Base-by-base conservation (phyloP, 2,888 invertebrate species). In the Pterobdella sp. region DNA sequence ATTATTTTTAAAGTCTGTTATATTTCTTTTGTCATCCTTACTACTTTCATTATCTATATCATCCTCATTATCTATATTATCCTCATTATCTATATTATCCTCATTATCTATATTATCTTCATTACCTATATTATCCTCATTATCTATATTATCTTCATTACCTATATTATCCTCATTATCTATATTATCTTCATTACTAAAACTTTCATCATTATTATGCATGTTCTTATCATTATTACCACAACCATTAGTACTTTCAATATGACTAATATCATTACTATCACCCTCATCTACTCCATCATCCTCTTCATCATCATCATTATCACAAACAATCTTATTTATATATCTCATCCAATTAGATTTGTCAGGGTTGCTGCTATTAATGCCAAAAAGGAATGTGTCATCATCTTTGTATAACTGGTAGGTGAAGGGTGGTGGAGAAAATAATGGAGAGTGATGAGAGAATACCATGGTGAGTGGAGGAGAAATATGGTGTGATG, bases 281-380 rank as follows among this genome's bases (percentile, higher is more conserved):
- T 56, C n/a, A 7, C 26, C n/a, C 18, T 56, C 26, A n/a, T 7
- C 4, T 4, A 14, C 26, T 4, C 3, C n/a, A 56, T 7, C 26
- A n/a, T 7, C 26, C 18, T 7, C 4, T 26, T 56, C 26, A n/a
- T 22, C n/a, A 14, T 4, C 10, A 3, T 22, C 3, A 18, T n/a
- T 26, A 7, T 4, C 3, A 22, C 14, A 4, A 26, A 3, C n/a
- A 22, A 56, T 22, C n/a, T 26, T 4, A 4, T 56, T 56, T 4
- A 56, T 56, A 26, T 56, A 56, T n/a, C 60, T 56, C 60, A 56
- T 56, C 60, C 60, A 56, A n/a, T 56, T 56, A 26, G 10, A 14
- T 3, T 56, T 56, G 10, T 56, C 60, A 56, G 60, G 14, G n/a
- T 56, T 4, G n/a, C 3, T 14, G 4, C 60, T 22, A n/a, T 56